Conservation (phyloP, 2,797 vertebrate genomes). For the Tenualosa thibaudeaui region DNA sequence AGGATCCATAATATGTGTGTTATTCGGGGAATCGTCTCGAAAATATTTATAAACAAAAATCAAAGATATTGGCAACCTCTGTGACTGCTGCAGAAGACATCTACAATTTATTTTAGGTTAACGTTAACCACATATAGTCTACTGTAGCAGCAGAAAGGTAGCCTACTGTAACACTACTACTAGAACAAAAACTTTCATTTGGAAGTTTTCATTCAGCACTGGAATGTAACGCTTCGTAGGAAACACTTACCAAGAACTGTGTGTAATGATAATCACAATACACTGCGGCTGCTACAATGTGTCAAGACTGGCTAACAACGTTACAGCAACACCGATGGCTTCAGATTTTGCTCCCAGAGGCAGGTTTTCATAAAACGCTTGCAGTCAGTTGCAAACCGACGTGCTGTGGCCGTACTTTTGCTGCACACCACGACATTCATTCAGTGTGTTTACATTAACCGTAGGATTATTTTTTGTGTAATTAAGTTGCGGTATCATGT, state of each 20-base stretch:
- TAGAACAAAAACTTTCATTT: neutral
- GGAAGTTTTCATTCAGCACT: neutral
- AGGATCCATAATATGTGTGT: neutral
- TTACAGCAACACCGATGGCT: slow-evolving; percentile 17
- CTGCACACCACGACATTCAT: slow-evolving; percentile 36
- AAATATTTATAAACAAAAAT: neutral
- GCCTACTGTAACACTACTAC: neutral
- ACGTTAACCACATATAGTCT: neutral
- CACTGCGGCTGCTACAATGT: slow-evolving; percentile 44
- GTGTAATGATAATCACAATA: slow-evolving; percentile 36
- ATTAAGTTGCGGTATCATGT: neutral
- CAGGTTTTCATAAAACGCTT: neutral
- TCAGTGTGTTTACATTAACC: slow-evolving; percentile 22
- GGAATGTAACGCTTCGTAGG: neutral
- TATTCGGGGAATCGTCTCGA: neutral
- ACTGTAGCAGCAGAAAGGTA: neutral
- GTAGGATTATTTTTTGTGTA: neutral
- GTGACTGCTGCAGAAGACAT: neutral
- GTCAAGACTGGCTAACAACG: slow-evolving; percentile 31
- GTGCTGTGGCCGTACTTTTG: neutral
- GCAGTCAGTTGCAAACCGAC: neutral
- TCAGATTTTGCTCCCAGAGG: neutral
- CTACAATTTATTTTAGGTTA: neutral
- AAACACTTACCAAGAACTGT: slow-evolving; percentile 39
- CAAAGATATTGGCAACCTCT: too few relatives aligned